A percentile compares a stretch with the other conserved stretches of the same genome.
phyloP scores from a whole-genome alignment of 2,888 invertebrate genomes.

The Drosophila neonasuta region DNA sequence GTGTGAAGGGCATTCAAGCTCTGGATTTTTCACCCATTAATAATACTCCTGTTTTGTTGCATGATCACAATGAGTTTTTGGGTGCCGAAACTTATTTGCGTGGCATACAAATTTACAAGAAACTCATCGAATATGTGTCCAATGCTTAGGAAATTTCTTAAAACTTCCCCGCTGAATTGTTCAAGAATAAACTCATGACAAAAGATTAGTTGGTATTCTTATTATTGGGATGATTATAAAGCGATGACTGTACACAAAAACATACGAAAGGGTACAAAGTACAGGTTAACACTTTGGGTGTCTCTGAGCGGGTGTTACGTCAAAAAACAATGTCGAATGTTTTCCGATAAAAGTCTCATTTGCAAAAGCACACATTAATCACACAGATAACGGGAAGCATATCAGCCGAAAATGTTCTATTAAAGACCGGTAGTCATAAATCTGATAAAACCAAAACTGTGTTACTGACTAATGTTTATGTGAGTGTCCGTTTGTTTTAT shows the following conservation, averaged over 20 bases:
- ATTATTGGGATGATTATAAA: slow-evolving; percentile 1
- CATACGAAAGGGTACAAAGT: slow-evolving; percentile 3
- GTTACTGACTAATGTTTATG: slow-evolving; percentile 18
- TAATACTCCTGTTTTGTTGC: slow-evolving; percentile 90
- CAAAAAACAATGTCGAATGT: slow-evolving; percentile 2
- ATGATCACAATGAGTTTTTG: slow-evolving; percentile 95
- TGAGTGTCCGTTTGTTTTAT: slow-evolving; percentile 18
- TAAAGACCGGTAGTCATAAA: slow-evolving; percentile 28
- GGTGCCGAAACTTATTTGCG: slow-evolving; percentile 89
- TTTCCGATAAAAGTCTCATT: slow-evolving; percentile 30
- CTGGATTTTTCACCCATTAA: slow-evolving; percentile 96
- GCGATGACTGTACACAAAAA: slow-evolving; percentile 4
- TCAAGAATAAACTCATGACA: slow-evolving; percentile 4
- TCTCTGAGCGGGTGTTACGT: background rate
- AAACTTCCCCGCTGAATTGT: slow-evolving; percentile 2
- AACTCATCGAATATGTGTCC: slow-evolving; percentile 56
- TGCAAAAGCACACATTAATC: slow-evolving; percentile 27
- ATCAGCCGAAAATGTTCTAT: slow-evolving; percentile 20
- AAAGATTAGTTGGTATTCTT: slow-evolving; percentile 1
- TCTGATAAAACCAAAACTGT: slow-evolving; percentile 31
- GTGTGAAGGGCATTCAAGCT: slow-evolving; percentile 91
- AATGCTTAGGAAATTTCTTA: slow-evolving; percentile 6
- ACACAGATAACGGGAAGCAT: slow-evolving; percentile 28
- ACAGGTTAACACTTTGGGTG: background rate
- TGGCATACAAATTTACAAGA: slow-evolving; percentile 90